These are phyloP conservation scores for Hipposideros armiger DNA, from an alignment of 2,113 vertebrate genomes.

Conservation along the genomic window DNA sequence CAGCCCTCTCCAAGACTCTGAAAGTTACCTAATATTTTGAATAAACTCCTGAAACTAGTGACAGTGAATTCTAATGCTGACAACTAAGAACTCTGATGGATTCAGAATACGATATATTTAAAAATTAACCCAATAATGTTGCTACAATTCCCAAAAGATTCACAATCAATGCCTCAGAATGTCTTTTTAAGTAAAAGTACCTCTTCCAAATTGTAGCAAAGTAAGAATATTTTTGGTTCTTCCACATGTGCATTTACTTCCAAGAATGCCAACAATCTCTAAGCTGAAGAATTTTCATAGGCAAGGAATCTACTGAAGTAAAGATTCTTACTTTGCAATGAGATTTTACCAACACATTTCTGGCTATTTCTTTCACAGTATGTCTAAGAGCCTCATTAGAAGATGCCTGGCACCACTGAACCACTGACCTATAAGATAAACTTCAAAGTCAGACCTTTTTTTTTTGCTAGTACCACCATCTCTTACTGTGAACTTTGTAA, in stretches of 20 bases:
- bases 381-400: background rate
- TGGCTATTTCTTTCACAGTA: background rate
- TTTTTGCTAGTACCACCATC: background rate
- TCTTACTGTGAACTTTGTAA: slow-evolving; percentile 53
- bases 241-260: slow-evolving; percentile 21
- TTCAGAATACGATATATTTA: slow-evolving; percentile 31
- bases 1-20: background rate
- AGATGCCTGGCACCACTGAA: background rate
- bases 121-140: slow-evolving; percentile 37
- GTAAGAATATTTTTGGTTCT: slow-evolving; percentile 44
- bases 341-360: slow-evolving; percentile 33
- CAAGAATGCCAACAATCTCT: background rate
- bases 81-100: slow-evolving; percentile 36
- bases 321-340: background rate
- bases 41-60: background rate
- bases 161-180: slow-evolving; percentile 10
- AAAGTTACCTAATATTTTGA: slow-evolving; percentile 38
- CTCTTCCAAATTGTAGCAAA: slow-evolving; percentile 40
- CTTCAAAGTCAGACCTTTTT: slow-evolving; percentile 1
- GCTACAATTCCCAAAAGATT: slow-evolving; percentile 16
- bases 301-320: slow-evolving; percentile 26
- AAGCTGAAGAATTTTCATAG: background rate
- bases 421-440: background rate
- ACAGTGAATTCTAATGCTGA: slow-evolving; percentile 21
- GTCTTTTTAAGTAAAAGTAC: slow-evolving; percentile 34